Base-by-base conservation (phyloP, 2,888 invertebrate genomes). In the Hirtodrosophila alboralis region DNA sequence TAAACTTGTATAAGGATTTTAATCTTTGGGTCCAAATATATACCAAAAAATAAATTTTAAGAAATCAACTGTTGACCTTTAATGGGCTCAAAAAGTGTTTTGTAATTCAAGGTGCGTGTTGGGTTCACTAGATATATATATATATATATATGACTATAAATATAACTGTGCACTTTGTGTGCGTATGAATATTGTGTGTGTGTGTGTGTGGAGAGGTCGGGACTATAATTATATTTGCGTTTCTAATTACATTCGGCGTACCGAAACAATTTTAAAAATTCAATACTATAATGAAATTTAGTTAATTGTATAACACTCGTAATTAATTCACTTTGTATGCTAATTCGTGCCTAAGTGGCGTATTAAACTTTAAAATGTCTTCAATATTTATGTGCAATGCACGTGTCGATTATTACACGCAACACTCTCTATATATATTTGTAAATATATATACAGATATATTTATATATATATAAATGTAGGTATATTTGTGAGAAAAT, bases 271-370 rank as follows among this genome's bases (percentile, higher is more conserved):
- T 86, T 80, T 85, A 80, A 87, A 85, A 86, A 87, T 85, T 86
- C 86, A 86, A 87, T 87, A n/a, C n/a, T n/a, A 73, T 80, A 84
- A 85, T 87, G 84, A 86, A 87, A 87, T 87, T 86, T 75, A 87
- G 86, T 87, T 86, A 87, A 86, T 87, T 87, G 86, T 73, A 81
- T 87, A 87, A 87, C 87, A 72, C 84, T 79, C 79, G 75, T 87
- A 87, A 87, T 86, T 87, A 87, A 86, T 86, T 86, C 87, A 86
- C 76, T 80, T 81, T 86, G 85, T 81, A 81, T 86, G 86, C 86
- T 86, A 81, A 81, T 86, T 81, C 78, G 75, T 74, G 75, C 70
- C 86, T 80, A 80, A 86, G 86, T 86, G 80, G 78, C 86, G 67
- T 84, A 80, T 80, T 80, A 80, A 86, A 80, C 64, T 80, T 80